Conservation (phyloP, 1,140 invertebrate genomes). For the Laodelphax striatellus region DNA sequence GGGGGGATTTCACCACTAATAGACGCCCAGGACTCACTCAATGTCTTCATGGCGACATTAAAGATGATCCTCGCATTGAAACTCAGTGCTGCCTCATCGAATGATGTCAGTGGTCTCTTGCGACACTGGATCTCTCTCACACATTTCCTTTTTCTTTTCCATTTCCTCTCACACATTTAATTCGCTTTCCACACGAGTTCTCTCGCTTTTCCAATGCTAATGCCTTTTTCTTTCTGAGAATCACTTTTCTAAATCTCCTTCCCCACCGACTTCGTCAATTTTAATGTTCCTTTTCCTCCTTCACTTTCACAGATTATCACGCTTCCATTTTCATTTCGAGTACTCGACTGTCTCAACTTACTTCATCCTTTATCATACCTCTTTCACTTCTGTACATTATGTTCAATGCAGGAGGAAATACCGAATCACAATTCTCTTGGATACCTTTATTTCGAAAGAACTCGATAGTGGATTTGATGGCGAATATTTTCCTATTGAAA, state of each 20-base stretch:
- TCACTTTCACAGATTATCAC: neutral
- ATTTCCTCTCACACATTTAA: neutral
- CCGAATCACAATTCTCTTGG: too few species aligned
- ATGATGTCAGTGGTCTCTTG: neutral
- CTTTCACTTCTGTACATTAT: neutral
- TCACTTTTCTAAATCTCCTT: neutral
- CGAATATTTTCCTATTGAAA: too few species aligned
- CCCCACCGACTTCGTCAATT: neutral
- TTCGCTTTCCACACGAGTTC: neutral
- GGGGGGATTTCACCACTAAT: too few species aligned
- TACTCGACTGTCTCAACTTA: neutral
- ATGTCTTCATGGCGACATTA: too few species aligned
- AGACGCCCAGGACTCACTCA: too few species aligned
- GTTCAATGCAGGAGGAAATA: neutral
- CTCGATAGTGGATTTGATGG: too few species aligned
- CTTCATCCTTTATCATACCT: neutral
- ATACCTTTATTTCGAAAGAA: too few species aligned
- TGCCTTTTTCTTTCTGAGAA: neutral
- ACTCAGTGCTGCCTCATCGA: neutral
- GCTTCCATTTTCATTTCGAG: neutral
- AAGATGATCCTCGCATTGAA: neutral
- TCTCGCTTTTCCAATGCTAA: neutral
- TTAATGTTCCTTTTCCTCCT: neutral
- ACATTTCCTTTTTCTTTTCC: neutral
- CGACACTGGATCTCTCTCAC: neutral